Base-by-base conservation (phyloP, 2,113 vertebrate species). In the Bothrops jararaca region DNA sequence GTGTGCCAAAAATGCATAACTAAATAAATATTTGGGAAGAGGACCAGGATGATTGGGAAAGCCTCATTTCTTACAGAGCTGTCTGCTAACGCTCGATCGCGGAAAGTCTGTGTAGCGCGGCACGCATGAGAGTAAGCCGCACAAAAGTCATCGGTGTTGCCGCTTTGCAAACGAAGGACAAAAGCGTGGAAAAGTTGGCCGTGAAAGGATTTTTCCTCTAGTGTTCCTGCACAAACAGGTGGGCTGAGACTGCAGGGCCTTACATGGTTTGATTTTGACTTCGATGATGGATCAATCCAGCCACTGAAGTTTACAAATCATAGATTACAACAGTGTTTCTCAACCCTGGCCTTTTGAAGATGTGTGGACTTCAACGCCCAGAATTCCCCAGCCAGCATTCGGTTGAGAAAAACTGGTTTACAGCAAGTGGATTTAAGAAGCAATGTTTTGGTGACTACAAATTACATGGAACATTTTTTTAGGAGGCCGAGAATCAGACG, bases 21-120 rank as follows among this genome's bases (percentile, higher is more conserved):
- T 87, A 94, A 97, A 95, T 90, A 94, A 95, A 96, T 57, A 86
- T 90, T 94, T 92, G 48, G 94, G 42, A 92, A 92, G 3, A 9
- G 90, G 93, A 93, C 74, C 74, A 20, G 69, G 56, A 94, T 95
- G 95, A 92, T 69, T 93, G 88, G 18, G 91, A 89, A 50, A 92
- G 93, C 8, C 0, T 87, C 42, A 22, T 90, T 90, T 53, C 89
- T 91, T 92, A 12, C 0, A 26, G 0, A 12, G 89, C 89, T 85
- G 9, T 29, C 58, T 74, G 93, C 15, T 92, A 89, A 50, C 60
- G 2, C 85, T 39, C 90, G 85, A 92, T 86, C 92, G 90, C 34
- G 3, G 5, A 91, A 60, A 1, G 91, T 2, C 86, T 80, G 1
- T 87, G 88, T 23, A 53, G 52, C 53, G 0, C 0, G 74, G 89